Percentiles rank a stretch among this genome's conserved stretches.
Conservation (phyloP, 2,888 invertebrate genomes). For the Schrankia costaestrigalis region DNA sequence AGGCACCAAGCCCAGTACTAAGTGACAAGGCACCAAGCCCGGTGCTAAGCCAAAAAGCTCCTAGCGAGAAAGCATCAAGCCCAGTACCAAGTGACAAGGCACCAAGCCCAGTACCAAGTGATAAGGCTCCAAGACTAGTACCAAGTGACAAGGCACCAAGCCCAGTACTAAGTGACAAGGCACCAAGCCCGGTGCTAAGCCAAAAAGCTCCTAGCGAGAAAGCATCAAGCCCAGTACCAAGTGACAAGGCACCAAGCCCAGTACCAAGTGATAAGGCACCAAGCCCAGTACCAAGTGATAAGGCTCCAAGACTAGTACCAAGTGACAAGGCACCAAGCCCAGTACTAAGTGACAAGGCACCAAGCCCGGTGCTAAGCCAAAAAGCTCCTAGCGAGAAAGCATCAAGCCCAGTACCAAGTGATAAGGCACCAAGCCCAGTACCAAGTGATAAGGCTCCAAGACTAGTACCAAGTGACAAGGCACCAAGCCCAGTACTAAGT, state of each 20-base stretch:
- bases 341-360: background rate
- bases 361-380: slow-evolving; percentile 5
- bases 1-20: no score
- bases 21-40: no score
- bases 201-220: slow-evolving; percentile 1
- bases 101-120: slow-evolving; percentile 9
- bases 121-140: slow-evolving; percentile 7
- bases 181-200: background rate
- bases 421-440: background rate
- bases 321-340: slow-evolving; percentile 14
- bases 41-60: background rate
- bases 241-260: slow-evolving; percentile 7
- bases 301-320: slow-evolving; percentile 1
- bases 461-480: background rate
- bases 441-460: background rate
- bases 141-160: slow-evolving; percentile 5
- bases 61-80: slow-evolving; percentile 9
- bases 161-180: background rate
- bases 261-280: slow-evolving; percentile 7
- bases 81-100: background rate
- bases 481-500: background rate
- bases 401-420: background rate
- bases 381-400: background rate
- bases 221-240: slow-evolving; percentile 1
- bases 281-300: slow-evolving; percentile 10